Base-by-base conservation (phyloP, 1,140 invertebrate species). In the Halotydeus destructor region DNA sequence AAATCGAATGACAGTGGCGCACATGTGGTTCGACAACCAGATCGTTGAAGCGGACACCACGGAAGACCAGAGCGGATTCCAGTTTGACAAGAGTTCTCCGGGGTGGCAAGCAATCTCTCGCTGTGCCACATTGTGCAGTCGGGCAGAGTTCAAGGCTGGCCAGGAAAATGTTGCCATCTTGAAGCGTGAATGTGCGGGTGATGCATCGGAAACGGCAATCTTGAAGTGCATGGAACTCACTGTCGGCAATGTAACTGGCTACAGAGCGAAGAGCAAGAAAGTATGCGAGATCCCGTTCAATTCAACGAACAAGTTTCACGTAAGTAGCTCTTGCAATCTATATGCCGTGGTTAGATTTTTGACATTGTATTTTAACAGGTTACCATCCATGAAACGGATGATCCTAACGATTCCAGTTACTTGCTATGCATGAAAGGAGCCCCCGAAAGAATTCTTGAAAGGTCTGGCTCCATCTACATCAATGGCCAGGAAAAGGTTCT, bases 11-110 rank as follows among this genome's bases (percentile, higher is more conserved):
- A 93, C 86, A 23, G 84, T 89, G 6, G 83, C 85, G 46, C 84
- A 91, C 59, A 85, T 91, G 81, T 94, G 86, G 86, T 93, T 86
- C 62, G 85, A 93, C 55, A 88, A 91, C 60, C 80, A 88, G 63
- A 91, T 93, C 61, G 84, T 89, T 60, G 85, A 93, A 58, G 84
- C 84, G 41, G 85, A 93, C 56, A 91, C 85, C 31, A 88, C 83
- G 50, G 61, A 61, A 18, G 67, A 66, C 40, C 68, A 69, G 47
- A 61, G 59, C 2, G 49, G 68, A 37, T 34, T 16, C 21, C 8
- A 14, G 8, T 41, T 23, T 22, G 83, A 89, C 60, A 76, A 83
- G 54, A 83, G 78, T 19, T 86, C 82, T 62, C 73, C 76, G 28
- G 84, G 84, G 50, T 94, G 91, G 71, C 80, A 83, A 62, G 79